A percentile compares a stretch with the other conserved stretches of the same genome.
Conservation (phyloP, 2,888 invertebrate genomes). For the Andrena marginata region DNA sequence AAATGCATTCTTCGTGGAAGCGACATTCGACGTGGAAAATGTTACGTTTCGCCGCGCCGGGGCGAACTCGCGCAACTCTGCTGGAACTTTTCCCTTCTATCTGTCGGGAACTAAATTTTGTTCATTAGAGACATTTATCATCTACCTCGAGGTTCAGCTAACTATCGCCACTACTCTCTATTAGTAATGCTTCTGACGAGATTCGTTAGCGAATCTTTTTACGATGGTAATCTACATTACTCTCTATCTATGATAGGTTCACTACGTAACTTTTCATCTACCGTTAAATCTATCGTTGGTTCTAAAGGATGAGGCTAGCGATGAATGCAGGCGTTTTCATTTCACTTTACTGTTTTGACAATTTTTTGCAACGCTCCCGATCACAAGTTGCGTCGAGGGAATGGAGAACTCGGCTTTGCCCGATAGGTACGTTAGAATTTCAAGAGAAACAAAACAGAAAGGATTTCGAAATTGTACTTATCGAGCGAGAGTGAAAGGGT, state of each 20-base stretch:
- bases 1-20: not conserved
- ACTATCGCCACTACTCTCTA: constrained; percentile 37
- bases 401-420: not conserved
- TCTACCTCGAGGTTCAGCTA: constrained; percentile 5
- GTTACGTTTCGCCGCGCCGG: not conserved
- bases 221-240: not conserved
- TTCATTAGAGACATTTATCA: constrained; percentile 22
- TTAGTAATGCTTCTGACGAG: not conserved
- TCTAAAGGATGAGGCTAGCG: constrained; percentile 20
- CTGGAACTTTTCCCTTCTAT: constrained; percentile 13
- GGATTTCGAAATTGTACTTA: not conserved
- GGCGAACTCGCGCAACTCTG: not conserved
- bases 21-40: not conserved
- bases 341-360: not conserved
- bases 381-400: not conserved
- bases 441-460: not conserved
- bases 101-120: constrained; percentile 22
- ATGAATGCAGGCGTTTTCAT: not conserved
- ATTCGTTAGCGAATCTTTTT: not conserved
- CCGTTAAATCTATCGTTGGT: constrained; percentile 15
- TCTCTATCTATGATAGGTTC: constrained; percentile 20
- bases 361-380: not conserved
- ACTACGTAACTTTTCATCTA: not conserved
- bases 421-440: constrained; percentile 12
- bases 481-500: not conserved